Base-by-base conservation (phyloP, 1,140 invertebrate species). In the Hermetia illucens region DNA sequence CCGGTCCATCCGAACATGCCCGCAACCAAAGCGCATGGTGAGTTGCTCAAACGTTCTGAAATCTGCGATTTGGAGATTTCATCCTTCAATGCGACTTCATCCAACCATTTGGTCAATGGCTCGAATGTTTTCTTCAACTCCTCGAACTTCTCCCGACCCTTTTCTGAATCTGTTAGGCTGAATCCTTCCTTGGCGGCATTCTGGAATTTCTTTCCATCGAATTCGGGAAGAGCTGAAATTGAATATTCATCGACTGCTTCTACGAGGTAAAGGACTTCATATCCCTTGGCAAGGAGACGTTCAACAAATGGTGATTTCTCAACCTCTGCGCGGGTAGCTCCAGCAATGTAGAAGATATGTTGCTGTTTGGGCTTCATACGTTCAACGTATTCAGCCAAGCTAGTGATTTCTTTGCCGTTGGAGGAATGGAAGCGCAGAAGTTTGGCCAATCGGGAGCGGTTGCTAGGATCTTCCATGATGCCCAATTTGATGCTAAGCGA, bases 141-240 rank as follows among this genome's bases (percentile, higher is more conserved):
- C 62, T 96, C 89, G 47, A 82, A 69, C 47, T 75, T 75, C 55
- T 89, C 79, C 55, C 93, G 90, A 34, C 78, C 74, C 42, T 80
- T 79, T 43, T 86, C 81, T 15, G 77, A 78, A 55, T 82, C 89
- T 41, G 90, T 79, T 2, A 98, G 58, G 38, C 80, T 77, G 49
- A 99, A 78, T 2, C 94, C 93, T 68, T 99, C 96, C 63, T 99
- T 99, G 41, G 96, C 96, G 21, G 97, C 89, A 58, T 99, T 99
- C 65, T 98, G 93, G 82, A 99, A 96, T 63, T 98, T 98, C 66
- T 98, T 96, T 20, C 91, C 89, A 52, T 98, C 94, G 63, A 93
- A 99, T 64, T 98, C 94, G n/a, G 96, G 93, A 50, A 99, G 64
- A 6, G 90, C 80, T 30, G 93, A 92, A 39, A 99, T 87, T 45